Evolutionary conservation across 1,140 invertebrate genomes (phyloP).

Genomic region (Doryteuthis pealeii): DNA sequence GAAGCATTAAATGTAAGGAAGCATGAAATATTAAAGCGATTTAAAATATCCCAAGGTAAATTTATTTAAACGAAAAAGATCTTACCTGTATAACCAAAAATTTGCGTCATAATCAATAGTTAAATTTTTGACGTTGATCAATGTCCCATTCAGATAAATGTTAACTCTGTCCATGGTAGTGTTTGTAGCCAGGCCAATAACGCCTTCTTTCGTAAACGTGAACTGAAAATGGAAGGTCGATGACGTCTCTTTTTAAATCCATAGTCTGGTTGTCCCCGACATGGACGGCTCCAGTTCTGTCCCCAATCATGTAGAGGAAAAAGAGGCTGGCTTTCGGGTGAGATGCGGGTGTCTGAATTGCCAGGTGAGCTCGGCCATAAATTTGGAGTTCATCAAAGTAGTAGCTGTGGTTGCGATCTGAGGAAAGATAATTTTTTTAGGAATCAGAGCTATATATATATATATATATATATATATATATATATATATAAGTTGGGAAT

Average conservation of each 20-base stretch:
- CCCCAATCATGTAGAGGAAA: slow-evolving; percentile 50
- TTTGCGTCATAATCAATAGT: slow-evolving; percentile 43
- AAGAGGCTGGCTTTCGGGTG: slow-evolving; percentile 26
- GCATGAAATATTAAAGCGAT: too few relatives aligned
- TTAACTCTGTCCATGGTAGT: slow-evolving; percentile 40
- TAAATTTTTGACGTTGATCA: slow-evolving; percentile 42
- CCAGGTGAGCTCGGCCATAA: slow-evolving; percentile 45
- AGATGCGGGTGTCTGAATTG: slow-evolving; percentile 39
- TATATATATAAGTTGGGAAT: too few relatives aligned
- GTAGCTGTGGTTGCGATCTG: slow-evolving; percentile 31
- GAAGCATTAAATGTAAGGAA: too few relatives aligned
- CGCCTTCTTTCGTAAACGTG: slow-evolving; percentile 44
- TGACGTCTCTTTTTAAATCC: slow-evolving; percentile 36
- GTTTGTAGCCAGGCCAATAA: slow-evolving; percentile 41
- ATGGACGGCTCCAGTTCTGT: slow-evolving; percentile 45
- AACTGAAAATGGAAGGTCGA: slow-evolving; percentile 47
- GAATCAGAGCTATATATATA: too few relatives aligned
- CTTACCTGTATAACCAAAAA: slow-evolving; percentile 34
- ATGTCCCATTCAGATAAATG: slow-evolving; percentile 46
- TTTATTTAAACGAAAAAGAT: too few relatives aligned
- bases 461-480: too few relatives aligned
- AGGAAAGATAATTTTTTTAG: slow-evolving; percentile 15
- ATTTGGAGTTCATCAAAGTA: slow-evolving; percentile 48
- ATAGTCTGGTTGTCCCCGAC: slow-evolving; percentile 38
- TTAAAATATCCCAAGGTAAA: too few relatives aligned